Evolutionary conservation across 2,888 invertebrate genomes (phyloP), one percentile per base, ranked within the genome.

Genomic region (Lithophane socia): DNA sequence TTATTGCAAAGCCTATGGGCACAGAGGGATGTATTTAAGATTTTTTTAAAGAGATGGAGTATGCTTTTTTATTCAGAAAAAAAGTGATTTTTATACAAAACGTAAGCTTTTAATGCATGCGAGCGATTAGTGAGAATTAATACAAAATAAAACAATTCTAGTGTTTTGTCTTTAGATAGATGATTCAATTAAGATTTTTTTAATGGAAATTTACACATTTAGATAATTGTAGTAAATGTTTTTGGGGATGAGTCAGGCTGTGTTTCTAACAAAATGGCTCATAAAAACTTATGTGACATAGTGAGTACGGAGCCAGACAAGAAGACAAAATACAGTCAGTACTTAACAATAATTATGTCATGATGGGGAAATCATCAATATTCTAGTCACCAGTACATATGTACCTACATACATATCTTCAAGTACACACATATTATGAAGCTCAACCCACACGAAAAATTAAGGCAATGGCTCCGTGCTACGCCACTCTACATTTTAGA

Each of bases 131-230:
- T 87, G 86, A 87, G 87, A 88, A 78, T 80, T 82, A 37, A 71
- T 81, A 83, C 80, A 78, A 80, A 86, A 78, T 82, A 83, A 77
- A 80, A 80, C 71, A 84, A 80, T 77, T 83, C 69, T 84, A 86
- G 82, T 77, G 80, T 86, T 88, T 88, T 87, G 83, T 88, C 87
- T 86, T 85, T 89, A 88, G 87, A 90, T 91, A 90, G 88, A 90
- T 77, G 80, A 86, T 84, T 86, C 73, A 80, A 82, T 77, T 83
- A 80, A 84, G 80, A 64, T 78, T 86, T 83, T 84, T 80, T 82
- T 76, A 66, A 84, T 44, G 82, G 64, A 82, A 79, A 66, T 82
- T 84, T 86, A 86, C 75, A 85, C 73, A 52, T 86, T 73, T 82
- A 78, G 65, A 44, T 79, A 70, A 80, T 87, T 86, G 70, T 86